These are phyloP conservation scores for Aphaenogaster floridana DNA, from an alignment of 1,140 invertebrate genomes.

Conservation along the genomic window DNA sequence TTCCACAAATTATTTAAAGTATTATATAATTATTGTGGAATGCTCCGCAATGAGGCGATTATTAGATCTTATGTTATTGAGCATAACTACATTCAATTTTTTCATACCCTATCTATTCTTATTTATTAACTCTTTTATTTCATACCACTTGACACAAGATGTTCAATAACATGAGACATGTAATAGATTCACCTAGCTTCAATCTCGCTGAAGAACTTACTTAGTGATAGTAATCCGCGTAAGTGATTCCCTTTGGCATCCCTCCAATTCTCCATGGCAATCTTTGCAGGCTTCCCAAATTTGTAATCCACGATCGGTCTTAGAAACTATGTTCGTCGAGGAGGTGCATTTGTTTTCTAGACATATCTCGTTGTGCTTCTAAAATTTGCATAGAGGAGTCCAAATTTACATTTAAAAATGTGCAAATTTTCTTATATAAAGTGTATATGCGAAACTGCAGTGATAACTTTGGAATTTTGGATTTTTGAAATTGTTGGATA, in stretches of 20 bases:
- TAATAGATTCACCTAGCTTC: not conserved
- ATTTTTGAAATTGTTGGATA: not conserved
- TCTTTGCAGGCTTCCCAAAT: slow-evolving; percentile 72
- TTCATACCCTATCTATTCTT: not conserved
- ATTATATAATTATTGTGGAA: not conserved
- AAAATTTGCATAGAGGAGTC: not conserved
- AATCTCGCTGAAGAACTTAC: slow-evolving; percentile 58
- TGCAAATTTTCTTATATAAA: not conserved
- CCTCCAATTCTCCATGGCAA: slow-evolving; percentile 75
- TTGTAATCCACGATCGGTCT: slow-evolving; percentile 61
- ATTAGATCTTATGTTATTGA: not conserved
- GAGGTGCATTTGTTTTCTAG: slow-evolving; percentile 43
- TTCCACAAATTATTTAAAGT: not conserved
- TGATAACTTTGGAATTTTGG: not conserved
- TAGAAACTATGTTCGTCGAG: slow-evolving; percentile 52
- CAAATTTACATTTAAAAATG: not conserved
- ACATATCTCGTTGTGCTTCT: not conserved
- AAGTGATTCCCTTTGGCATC: slow-evolving; percentile 69
- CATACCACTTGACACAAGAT: not conserved
- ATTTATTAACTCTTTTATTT: not conserved
- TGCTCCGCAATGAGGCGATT: not conserved
- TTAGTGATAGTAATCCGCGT: slow-evolving; percentile 76
- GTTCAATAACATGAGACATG: not conserved
- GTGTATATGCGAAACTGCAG: not conserved
- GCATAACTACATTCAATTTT: not conserved